Evolutionary conservation across 2,797 vertebrate genomes (phyloP).

Genomic region (Diceros bicornis): DNA sequence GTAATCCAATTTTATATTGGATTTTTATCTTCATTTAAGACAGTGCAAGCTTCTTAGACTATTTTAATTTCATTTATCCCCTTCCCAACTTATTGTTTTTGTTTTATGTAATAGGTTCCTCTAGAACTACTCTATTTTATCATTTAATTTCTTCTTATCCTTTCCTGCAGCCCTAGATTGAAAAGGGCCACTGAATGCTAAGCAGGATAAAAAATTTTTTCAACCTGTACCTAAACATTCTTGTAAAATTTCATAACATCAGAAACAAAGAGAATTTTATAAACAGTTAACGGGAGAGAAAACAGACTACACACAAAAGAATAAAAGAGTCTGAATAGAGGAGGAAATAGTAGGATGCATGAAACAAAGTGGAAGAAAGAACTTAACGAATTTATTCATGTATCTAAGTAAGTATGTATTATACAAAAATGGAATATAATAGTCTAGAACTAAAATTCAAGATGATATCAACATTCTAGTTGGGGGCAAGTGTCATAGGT

Average conservation of each 20-base stretch:
- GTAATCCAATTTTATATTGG: not conserved
- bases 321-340: not conserved
- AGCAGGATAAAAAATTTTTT: not conserved
- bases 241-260: not conserved
- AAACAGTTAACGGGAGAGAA: not conserved
- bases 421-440: not conserved
- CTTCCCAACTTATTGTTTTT: not conserved
- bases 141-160: not conserved
- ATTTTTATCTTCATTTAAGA: not conserved
- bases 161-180: not conserved
- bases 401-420: not conserved
- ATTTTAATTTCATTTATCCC: not conserved
- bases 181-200: not conserved
- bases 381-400: not conserved
- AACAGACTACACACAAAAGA: not conserved
- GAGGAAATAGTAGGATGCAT: not conserved
- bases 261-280: not conserved
- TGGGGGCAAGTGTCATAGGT: not conserved
- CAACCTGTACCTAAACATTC: not conserved
- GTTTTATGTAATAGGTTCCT: not conserved
- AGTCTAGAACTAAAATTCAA: constrained; percentile 21
- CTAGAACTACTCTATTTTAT: not conserved
- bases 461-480: not conserved
- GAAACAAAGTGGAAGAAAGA: not conserved
- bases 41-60: not conserved